These are phyloP conservation scores for Nannobrachium achirus DNA, from an alignment of 2,113 vertebrate genomes.

Conservation along the genomic window DNA sequence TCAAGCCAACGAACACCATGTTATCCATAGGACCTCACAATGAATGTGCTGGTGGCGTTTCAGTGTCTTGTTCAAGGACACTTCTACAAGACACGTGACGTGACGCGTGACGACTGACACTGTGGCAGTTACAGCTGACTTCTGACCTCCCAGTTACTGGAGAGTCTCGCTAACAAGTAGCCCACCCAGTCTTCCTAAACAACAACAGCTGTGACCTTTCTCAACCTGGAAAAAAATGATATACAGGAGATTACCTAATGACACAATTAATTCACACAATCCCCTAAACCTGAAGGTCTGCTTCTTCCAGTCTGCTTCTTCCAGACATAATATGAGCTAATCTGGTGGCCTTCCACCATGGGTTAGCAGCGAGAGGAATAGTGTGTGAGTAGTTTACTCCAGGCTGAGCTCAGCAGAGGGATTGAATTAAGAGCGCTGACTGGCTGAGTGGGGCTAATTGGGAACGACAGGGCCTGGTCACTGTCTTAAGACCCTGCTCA, in stretches of 20 bases:
- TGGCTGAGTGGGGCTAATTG: conserved; percentile 62
- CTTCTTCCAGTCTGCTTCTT: too few relatives aligned
- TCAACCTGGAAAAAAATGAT: too few relatives aligned
- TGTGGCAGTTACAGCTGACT: conserved; percentile 19
- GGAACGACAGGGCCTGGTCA: conserved; percentile 62
- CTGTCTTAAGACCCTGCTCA: conserved; percentile 49
- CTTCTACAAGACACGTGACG: neutral
- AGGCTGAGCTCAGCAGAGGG: conserved; percentile 62
- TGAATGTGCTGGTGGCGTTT: neutral
- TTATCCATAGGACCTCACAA: neutral
- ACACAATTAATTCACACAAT: too few relatives aligned
- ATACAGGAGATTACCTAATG: too few relatives aligned
- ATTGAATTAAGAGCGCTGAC: conserved; percentile 60
- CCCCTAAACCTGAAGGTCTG: too few relatives aligned
- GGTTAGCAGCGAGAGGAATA: conserved; percentile 24
- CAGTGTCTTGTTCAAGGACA: conserved; percentile 17
- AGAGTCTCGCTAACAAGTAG: neutral
- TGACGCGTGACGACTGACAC: neutral
- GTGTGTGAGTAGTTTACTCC: conserved; percentile 43
- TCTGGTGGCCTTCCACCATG: neutral
- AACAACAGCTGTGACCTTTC: too few relatives aligned
- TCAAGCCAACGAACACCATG: conserved; percentile 2
- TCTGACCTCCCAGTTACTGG: conserved; percentile 13
- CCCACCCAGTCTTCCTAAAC: neutral
- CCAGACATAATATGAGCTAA: neutral